Evolutionary conservation across 2,888 invertebrate species (phyloP), one percentile per base, ranked within the genome.

Genomic region (Metallyticus violacea): DNA sequence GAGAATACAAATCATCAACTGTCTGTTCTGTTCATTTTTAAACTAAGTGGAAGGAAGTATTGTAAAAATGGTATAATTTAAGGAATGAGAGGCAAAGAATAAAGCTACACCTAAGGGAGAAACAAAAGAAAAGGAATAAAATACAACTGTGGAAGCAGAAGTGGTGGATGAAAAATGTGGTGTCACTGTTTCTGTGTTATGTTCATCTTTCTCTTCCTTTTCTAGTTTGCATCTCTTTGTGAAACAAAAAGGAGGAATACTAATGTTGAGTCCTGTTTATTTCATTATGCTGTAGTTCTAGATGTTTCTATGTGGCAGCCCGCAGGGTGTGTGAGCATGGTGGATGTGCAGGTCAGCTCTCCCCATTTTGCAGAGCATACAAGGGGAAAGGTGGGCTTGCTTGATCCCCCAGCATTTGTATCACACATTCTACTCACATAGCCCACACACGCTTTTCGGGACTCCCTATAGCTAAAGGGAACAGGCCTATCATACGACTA

Each of bases 401-500:
- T 62, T 62, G 40, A 62, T 62, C 40, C 40, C 15, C 40, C 15
- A 62, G 40, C 40, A 62, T 62, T 62, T 62, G 15, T 62, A 62
- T 62, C 40, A 62, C 40, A 62, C 40, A 62, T 62, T 62, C 40
- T 62, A 28, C 79, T 26, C 26, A 28, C 4, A 27, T 6, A 28
- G 15, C 26, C 79, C 26, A 27, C 40, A 62, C 40, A 62, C 15
- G 40, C 40, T 62, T 62, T 22, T 62, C 40, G 40, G 40, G 40
- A 62, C 40, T 62, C 40, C 40, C 40, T 62, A 62, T 85, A 62
- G 85, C 40, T 85, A 79, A 79, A 62, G 85, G 40, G 29, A 79
- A 40, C 79, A n/a, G 79, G 85, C 79, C 85, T 85, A 79, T 62
- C 40, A 85, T 79, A 62, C 40, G 40, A 62, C 40, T 62, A 79